These are phyloP conservation scores for Delia radicum DNA, from an alignment of 1,140 invertebrate species.

Conservation along the genomic window DNA sequence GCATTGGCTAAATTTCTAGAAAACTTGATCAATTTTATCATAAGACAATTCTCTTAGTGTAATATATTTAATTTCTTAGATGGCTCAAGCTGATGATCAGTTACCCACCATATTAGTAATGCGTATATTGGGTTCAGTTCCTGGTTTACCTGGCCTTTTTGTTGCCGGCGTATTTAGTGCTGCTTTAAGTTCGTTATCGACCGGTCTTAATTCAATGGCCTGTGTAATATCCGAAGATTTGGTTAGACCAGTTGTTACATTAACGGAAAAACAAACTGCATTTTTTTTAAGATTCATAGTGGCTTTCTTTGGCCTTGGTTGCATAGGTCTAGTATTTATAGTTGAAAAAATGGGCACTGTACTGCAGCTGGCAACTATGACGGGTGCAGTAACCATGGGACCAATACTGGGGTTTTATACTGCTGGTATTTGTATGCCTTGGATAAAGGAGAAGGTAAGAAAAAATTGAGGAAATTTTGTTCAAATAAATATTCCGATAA, in stretches of 20 bases:
- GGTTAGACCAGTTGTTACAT: slow-evolving; percentile 65
- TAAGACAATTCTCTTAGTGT: too few relatives aligned
- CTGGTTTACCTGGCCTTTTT: slow-evolving; percentile 78
- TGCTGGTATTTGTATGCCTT: slow-evolving; percentile 81
- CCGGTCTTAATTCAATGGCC: slow-evolving; percentile 87
- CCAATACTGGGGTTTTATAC: slow-evolving; percentile 79
- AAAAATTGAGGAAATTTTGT: too few relatives aligned
- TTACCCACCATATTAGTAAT: slow-evolving; percentile 75
- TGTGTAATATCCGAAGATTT: slow-evolving; percentile 87
- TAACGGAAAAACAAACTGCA: slow-evolving; percentile 66
- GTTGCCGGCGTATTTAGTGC: slow-evolving; percentile 84
- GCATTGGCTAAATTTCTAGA: too few relatives aligned
- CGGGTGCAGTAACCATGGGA: slow-evolving; percentile 71
- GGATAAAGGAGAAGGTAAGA: slow-evolving; percentile 70
- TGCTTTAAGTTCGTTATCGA: slow-evolving; percentile 86
- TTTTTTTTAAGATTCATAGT: slow-evolving; percentile 70
- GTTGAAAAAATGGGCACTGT: slow-evolving; percentile 75
- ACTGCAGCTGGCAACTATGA: slow-evolving; percentile 68
- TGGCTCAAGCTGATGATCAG: slow-evolving; percentile 73
- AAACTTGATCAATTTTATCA: too few relatives aligned
- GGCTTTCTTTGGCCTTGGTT: slow-evolving; percentile 65
- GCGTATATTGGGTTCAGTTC: slow-evolving; percentile 71
- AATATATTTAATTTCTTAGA: too few relatives aligned
- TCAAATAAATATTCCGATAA: too few relatives aligned
- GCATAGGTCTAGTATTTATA: slow-evolving; percentile 67